Evolutionary conservation across 2,113 vertebrate genomes (phyloP).

Genomic region (Manacus vitellinus): DNA sequence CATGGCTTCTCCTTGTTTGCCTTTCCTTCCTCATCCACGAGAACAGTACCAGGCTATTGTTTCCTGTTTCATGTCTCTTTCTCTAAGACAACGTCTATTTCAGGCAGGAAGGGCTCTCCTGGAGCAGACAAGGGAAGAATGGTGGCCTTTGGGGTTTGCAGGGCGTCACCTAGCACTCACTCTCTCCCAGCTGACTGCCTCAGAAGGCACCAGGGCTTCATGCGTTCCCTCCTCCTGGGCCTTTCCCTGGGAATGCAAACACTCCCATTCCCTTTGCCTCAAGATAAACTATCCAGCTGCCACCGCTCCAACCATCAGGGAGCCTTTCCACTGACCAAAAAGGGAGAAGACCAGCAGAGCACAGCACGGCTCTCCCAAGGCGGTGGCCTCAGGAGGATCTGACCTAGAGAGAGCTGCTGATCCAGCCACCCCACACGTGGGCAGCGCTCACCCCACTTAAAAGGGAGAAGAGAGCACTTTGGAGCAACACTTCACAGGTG

Average conservation of each 20-base stretch:
- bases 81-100: fast-evolving
- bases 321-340: background rate
- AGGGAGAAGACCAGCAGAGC: background rate
- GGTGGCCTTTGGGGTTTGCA: fast-evolving
- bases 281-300: background rate
- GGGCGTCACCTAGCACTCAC: no score
- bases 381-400: background rate
- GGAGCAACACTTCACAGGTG: background rate
- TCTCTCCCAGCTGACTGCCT: background rate
- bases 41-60: fast-evolving
- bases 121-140: background rate
- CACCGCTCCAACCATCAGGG: background rate
- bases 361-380: background rate
- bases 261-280: background rate
- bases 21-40: background rate
- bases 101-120: background rate
- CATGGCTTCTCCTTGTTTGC: background rate
- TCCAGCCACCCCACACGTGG: fast-evolving
- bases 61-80: background rate
- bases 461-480: background rate
- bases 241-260: background rate
- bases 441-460: background rate
- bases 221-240: background rate
- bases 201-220: fast-evolving
- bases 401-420: fast-evolving